Percentiles rank a stretch among this genome's conserved stretches.
Conservation (phyloP, 2,113 vertebrate species). For the Onychostoma macrolepis region DNA sequence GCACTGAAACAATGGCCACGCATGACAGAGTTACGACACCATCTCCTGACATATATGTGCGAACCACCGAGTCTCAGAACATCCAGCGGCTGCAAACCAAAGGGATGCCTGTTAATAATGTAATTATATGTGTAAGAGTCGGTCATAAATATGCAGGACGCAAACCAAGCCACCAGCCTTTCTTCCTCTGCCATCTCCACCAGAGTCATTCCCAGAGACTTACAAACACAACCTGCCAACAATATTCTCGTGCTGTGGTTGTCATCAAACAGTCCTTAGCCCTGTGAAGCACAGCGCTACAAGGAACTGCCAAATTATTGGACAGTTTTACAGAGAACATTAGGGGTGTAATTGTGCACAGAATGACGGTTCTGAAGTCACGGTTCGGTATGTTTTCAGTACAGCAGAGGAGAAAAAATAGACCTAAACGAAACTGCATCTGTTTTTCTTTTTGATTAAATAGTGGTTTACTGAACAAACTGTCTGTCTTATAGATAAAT, state of each 20-base stretch:
- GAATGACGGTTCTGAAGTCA: neutral
- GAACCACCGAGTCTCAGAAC: constrained; percentile 13
- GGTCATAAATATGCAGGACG: constrained; percentile 62
- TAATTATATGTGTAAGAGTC: constrained; percentile 68
- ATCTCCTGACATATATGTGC: constrained; percentile 42
- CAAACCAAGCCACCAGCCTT: constrained; percentile 66
- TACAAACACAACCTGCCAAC: constrained; percentile 66
- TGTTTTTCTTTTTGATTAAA: no score
- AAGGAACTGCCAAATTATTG: neutral
- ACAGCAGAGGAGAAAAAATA: neutral
- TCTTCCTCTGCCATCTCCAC: constrained; percentile 70
- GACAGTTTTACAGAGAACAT: neutral
- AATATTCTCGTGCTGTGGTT: constrained; percentile 66
- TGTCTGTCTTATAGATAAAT: neutral
- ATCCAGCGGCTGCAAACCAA: constrained; percentile 49
- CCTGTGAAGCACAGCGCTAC: constrained; percentile 59
- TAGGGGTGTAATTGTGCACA: neutral
- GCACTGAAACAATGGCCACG: constrained; percentile 50
- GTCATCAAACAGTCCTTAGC: constrained; percentile 69
- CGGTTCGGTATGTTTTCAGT: neutral
- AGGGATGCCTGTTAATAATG: constrained; percentile 64
- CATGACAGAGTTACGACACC: constrained; percentile 59
- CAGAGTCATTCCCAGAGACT: constrained; percentile 76
- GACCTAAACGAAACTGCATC: no score
- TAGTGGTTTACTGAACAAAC: no score